phyloP scores from a whole-genome alignment of 2,113 vertebrate genomes.

The Anser cygnoides region DNA sequence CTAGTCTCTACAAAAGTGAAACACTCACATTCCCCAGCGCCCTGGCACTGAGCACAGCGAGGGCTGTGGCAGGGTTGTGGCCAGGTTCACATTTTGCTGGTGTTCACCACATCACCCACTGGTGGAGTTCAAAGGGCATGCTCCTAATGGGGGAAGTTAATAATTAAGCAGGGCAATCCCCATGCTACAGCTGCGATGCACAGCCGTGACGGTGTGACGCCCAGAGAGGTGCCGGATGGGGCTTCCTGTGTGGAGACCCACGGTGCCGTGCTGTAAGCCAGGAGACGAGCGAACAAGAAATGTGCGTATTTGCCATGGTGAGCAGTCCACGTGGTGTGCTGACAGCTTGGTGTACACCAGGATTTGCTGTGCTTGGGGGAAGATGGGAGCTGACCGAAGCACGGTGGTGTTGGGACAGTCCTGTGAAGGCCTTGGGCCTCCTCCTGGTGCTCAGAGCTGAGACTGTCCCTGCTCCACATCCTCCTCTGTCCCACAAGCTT shows the following conservation, averaged over 20 bases:
- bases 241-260: not conserved
- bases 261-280: not conserved
- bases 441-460: not conserved
- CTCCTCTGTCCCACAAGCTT: not conserved
- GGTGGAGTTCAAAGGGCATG: not conserved
- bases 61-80: not conserved
- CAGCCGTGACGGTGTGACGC: too few species aligned
- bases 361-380: not conserved
- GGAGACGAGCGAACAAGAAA: not conserved
- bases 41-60: not conserved
- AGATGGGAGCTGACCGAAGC: not conserved
- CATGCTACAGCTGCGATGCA: not conserved
- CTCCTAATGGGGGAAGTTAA: not conserved
- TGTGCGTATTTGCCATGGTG: not conserved
- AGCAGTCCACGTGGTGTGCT: not conserved
- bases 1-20: not conserved
- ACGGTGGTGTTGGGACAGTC: rapidly evolving
- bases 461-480: not conserved
- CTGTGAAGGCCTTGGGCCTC: not conserved
- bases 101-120: not conserved
- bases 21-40: not conserved
- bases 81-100: not conserved
- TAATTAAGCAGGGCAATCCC: not conserved
- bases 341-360: rapidly evolving
- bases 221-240: not conserved